Base-by-base conservation (phyloP, 1,140 invertebrate genomes). In the Drosophila sp. region DNA sequence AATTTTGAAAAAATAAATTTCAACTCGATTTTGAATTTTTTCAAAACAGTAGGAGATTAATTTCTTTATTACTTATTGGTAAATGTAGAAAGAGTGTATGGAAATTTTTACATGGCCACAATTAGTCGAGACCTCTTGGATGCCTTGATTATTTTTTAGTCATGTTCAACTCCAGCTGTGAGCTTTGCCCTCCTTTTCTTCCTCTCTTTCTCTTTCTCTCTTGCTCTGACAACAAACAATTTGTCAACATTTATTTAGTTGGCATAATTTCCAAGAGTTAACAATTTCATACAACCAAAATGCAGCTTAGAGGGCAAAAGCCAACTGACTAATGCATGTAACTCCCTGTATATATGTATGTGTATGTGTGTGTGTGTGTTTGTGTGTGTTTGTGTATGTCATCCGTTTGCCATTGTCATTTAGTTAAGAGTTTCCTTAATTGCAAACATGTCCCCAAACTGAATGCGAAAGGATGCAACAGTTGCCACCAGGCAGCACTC, bases 381-480 rank as follows among this genome's bases (percentile, higher is more conserved):
- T 56, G 57, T 57, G 57, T 61, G 56, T 80, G 65, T 17, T 17
- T 72, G 58, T 29, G 33, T 41, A 35, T 60, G 64, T 29, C 75
- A 77, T 77, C 73, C 66, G 79, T 63, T 79, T 72, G 75, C 63
- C 74, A 77, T 76, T 77, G 75, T 77, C 75, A 72, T 77, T 77
- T 77, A 77, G 75, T 77, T 77, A 77, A 77, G 75, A 76, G 75
- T 77, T 77, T 77, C 75, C 75, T 77, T 77, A 77, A 77, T 77
- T 77, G 75, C 75, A 78, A 78, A 76, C 67, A 76, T 77, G 75
- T 72, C 73, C 60, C 35, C 60, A 25, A 32, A 44, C 30, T 29
- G 55, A 44, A 35, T 57, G 47, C 7, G 44, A 47, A 57, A 78
- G 75, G 75, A 77, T 77, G 75, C 73, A 77, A 78, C 75, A 77